Evolutionary conservation across 2,888 invertebrate genomes (phyloP), one percentile per base, ranked within the genome.

Genomic region (Catocala nupta): DNA sequence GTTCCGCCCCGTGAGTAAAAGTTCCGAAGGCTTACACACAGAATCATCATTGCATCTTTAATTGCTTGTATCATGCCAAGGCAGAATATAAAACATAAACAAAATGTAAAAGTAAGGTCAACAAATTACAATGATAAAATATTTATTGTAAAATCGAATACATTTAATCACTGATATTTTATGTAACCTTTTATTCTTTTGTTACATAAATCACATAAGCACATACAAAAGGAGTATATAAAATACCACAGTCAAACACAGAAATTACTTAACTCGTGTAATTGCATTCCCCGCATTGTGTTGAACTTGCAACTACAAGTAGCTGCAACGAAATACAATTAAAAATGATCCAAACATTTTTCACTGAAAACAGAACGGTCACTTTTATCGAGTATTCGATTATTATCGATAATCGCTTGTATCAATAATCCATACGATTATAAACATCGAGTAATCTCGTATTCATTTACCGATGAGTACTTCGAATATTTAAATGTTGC

Each of bases 401-500:
- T 45, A 12, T 12, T 43, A 43, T 43, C 45, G 12, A 45, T 13
- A 45, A 45, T 12, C 13, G 12, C 45, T 45, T 45, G 45, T 45
- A 45, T 45, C 45, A 13, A 45, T 45, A 45, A 45, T 45, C 45
- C 45, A 45, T 45, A 13, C 45, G 45, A 45, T 12, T 12, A 45
- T 13, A 45, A 7, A 13, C 13, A 25, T 3, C 25, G 25, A 25
- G 4, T 25, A 16, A 1, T n/a, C 44, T 12, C 12, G 44, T 45
- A 12, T 45, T 45, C n/a, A 45, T 12, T 45, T 12, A 45, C 45
- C 12, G 12, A 12, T 45, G 12, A 45, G 6, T 6, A 12, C 12
- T 45, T 45, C 13, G 12, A 45, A 45, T 45, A 12, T 45, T 45
- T 5, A 45, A 45, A 45, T 45, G 10, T 11, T 3, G 10, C 11